A percentile compares a stretch with the other conserved stretches of the same genome.
phyloP scores from a whole-genome alignment of 1,140 invertebrate species.

The Odontomachus brunneus region DNA sequence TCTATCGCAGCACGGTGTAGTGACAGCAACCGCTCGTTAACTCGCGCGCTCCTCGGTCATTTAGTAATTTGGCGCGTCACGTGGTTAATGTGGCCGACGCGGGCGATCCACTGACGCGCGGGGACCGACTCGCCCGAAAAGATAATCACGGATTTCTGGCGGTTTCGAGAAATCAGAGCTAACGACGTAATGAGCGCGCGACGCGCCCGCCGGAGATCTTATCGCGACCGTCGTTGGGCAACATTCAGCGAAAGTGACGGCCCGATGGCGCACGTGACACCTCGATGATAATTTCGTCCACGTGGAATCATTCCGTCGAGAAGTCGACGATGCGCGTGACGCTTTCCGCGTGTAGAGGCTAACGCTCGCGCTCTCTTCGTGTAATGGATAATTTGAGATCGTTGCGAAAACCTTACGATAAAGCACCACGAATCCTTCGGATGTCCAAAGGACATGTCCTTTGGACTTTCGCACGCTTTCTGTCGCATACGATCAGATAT shows the following conservation, averaged over 20 bases:
- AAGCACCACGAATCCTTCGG: neutral
- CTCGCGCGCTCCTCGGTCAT: neutral
- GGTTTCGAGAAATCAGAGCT: slow-evolving; percentile 27
- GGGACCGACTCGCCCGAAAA: neutral
- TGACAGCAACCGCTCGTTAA: slow-evolving; percentile 38
- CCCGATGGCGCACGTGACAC: slow-evolving; percentile 6
- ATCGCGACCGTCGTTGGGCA: slow-evolving; percentile 15
- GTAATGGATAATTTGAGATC: slow-evolving; percentile 21
- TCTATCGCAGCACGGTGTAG: slow-evolving; percentile 25
- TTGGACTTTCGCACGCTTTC: no score
- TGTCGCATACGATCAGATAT: no score
- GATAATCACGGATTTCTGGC: slow-evolving; percentile 39
- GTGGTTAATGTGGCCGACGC: neutral
- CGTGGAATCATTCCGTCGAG: neutral
- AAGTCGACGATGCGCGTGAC: neutral
- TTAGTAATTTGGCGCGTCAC: neutral
- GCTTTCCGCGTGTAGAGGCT: neutral
- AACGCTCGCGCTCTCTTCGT: slow-evolving; percentile 1
- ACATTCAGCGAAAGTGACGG: slow-evolving; percentile 38
- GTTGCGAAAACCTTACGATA: slow-evolving; percentile 6
- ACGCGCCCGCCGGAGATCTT: slow-evolving; percentile 47
- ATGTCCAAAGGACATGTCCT: no score
- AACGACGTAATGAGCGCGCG: slow-evolving; percentile 26
- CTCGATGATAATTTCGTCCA: slow-evolving; percentile 14
- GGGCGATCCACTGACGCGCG: neutral